These are phyloP conservation scores for Rana temporaria DNA, from an alignment of 2,113 vertebrate species.

Conservation along the genomic window DNA sequence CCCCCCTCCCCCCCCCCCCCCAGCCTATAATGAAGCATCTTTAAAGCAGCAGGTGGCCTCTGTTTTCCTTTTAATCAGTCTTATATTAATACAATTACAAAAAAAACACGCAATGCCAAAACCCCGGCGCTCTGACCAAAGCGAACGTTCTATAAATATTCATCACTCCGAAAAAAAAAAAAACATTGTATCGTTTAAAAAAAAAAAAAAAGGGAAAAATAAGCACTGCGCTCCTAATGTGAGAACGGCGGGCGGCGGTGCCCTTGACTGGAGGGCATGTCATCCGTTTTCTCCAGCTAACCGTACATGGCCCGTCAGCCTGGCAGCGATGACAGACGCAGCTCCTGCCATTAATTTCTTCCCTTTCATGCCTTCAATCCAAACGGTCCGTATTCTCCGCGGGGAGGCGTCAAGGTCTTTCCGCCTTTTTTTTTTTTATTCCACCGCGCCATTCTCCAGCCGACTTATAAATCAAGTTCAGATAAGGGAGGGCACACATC, in stretches of 20 bases:
- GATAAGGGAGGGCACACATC: slow-evolving; percentile 78
- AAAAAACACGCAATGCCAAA: background rate
- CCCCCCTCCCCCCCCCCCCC: too few relatives aligned
- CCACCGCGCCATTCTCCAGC: slow-evolving; percentile 74
- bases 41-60: background rate
- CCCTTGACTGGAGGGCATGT: slow-evolving; percentile 85
- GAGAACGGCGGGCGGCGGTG: slow-evolving; percentile 77
- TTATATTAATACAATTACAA: background rate
- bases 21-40: background rate
- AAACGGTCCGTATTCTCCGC: slow-evolving; percentile 79
- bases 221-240: slow-evolving; percentile 75
- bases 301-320: slow-evolving; percentile 76
- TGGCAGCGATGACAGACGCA: slow-evolving; percentile 87
- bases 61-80: too few relatives aligned
- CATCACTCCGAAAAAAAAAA: slow-evolving; percentile 57
- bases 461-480: slow-evolving; percentile 83
- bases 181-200: slow-evolving; percentile 71
- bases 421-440: slow-evolving; percentile 79
- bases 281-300: slow-evolving; percentile 74
- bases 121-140: slow-evolving; percentile 65
- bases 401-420: slow-evolving; percentile 81
- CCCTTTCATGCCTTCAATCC: slow-evolving; percentile 82
- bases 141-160: slow-evolving; percentile 71
- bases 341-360: slow-evolving; percentile 85
- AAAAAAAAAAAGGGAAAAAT: slow-evolving; percentile 58